Base-by-base conservation (phyloP, 2,888 invertebrate genomes). In the Plebejus argus region DNA sequence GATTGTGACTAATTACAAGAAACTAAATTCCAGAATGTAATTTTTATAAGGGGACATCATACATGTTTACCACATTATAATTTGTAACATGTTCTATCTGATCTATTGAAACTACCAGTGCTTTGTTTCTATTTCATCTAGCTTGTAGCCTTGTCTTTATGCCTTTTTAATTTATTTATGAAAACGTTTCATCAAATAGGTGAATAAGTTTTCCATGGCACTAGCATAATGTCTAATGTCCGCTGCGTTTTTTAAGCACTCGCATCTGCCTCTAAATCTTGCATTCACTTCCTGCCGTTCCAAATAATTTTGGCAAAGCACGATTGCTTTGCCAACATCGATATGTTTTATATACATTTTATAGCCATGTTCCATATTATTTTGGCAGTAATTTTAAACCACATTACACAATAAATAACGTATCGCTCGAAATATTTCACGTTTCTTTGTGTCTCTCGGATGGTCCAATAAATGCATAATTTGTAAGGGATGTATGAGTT, bases 401-500 rank as follows among this genome's bases (percentile, higher is more conserved):
- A 72, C 61, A 72, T 72, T 77, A 71, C 56, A 58, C 72, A 74
- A 74, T 61, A 77, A 72, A 77, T 72, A 45, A 74, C 72, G 70
- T 70, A 39, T 58, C 72, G 71, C 20, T 28, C 18, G 23, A 53
- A 35, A 33, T 70, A 53, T 56, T 53, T 61, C 10, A 35, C 45
- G 8, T 70, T 39, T 76, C 76, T 53, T 70, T 78, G 78, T 79
- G 79, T 78, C 76, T 78, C 78, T 80, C 78, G 79, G 79, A 78
- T 76, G 79, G 76, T 80, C 76, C 72, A 71, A 72, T 81, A 84
- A 86, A 88, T 86, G 87, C 86, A 88, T 89, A 89, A 86, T 87
- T 80, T 85, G 81, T 90, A 90, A 89, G 89, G 84, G 84, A 85
- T 86, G 84, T 86, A 85, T 85, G 86, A 87, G 84, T 86, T 88